Base-by-base conservation (phyloP, 30 jellyfish, hydroid and myxozoan genomes). In the Mastigias papua region DNA sequence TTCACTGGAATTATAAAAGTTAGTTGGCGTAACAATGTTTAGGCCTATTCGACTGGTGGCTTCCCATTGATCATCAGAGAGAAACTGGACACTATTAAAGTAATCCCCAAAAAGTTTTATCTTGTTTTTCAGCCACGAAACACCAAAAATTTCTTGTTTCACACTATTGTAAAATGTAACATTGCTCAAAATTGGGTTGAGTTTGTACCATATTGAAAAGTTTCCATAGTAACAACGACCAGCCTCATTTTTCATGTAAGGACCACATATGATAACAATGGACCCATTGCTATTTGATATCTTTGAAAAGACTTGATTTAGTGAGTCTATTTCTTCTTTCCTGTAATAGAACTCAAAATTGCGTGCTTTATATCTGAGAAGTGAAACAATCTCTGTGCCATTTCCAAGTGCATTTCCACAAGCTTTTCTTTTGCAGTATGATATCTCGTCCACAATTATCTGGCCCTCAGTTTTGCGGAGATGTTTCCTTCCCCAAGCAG, bases 361-460 rank as follows among this genome's bases (percentile, higher is more conserved):
- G 32, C 30, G 42, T 19, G 31, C 16, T 34, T 60, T 78, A 63
- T 62, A 51, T 27, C 46, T 20, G 61, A 51, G 0, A 5, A 78
- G 0, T 1, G 33, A 0, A 0, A 0, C 22, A 2, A 78, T 37
- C 34, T 29, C 67, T 0, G 66, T 20, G 65, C 68, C 78, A 58
- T 35, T 78, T 13, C 62, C 67, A 31, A 20, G 17, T 15, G 64
- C 33, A 30, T 34, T 78, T 27, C 5, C 11, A 23, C 88, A 78
- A 29, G 17, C 25, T 21, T 28, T 48, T 50, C 78, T 25, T 4
- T 46, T 73, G 77, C 88, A 78, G 42, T 78, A 78, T 9, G 88
- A 32, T 21, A 57, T 49, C 21, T 27, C 60, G 48, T 57, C 62
- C 25, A 78, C 78, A 11, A 78, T 25, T 31, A 74, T 13, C 11